Base-by-base conservation (phyloP, 2,888 invertebrate genomes). In the Heliconius ethilla region DNA sequence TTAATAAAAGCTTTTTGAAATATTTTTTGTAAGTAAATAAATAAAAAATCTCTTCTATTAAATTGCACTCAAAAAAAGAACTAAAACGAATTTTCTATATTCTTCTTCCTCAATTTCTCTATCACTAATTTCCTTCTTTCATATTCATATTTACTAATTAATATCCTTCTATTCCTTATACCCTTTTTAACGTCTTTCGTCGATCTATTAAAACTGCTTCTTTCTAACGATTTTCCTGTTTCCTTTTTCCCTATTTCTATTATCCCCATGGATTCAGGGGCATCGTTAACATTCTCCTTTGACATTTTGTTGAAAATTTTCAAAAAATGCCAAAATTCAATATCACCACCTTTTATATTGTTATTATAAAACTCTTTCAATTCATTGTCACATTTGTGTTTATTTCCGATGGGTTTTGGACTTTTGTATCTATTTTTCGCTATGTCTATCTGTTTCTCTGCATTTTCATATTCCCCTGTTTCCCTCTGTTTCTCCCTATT, bases 321-420 rank as follows among this genome's bases (percentile, higher is more conserved):
- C 22, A 93, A 74, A 80, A 94, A 94, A 45, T 94, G 93, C 90
- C 92, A 92, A 69, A 94, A 94, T 33, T 92, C 92, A 2, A 93
- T 87, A 70, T 93, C 90, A 0, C 88, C 87, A 0, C 93, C 93
- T 81, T 89, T 88, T 0, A 93, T 88, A 27, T 93, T 91, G 0
- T 86, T 88, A 33, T 90, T 86, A 67, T 91, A 94, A 77, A 94
- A 94, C 0, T 89, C 86, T 29, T 86, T 91, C 0, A 94, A 78
- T 62, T 88, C 82, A 5, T 87, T 86, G 37, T 93, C 92, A 70
- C 93, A 93, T 81, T 88, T 91, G 5, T 93, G 92, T 3, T 89
- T 92, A 63, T 87, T 87, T 11, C 82, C 83, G 0, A 93, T 89
- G 0, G 93, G 92, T 65, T 89, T 88, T 0, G 92, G 92, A 22